Evolutionary conservation across 2,797 vertebrate species (phyloP), one percentile per base, ranked within the genome.

Genomic region (Merluccius polli): DNA sequence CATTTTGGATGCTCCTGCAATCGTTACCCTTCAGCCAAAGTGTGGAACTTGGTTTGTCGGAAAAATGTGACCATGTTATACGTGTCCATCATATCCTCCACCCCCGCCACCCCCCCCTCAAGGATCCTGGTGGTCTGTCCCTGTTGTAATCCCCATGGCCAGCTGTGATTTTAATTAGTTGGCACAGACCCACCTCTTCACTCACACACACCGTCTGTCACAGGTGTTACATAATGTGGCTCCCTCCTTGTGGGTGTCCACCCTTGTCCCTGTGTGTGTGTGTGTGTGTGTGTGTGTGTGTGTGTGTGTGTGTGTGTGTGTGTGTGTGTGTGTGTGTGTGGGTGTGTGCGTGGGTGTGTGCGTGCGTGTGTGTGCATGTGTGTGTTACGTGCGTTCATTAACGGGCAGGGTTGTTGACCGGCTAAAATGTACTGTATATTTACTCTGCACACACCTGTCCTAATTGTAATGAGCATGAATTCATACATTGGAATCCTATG

Each of bases 81-180:
- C 75, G n/a, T 79, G 70, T 63, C 79, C 83, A 78, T 81, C 74
- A 74, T 80, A 75, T 75, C 82, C 44, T 24, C 7, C 21, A 3
- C 71, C 75, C 73, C 29, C 85, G 72, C 77, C 77, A 65, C n/a
- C 18, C 3, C 70, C n/a, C 9, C 33, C 18, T 21, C 5, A n/a
- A 79, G 76, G 72, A 76, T 77, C 77, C 84, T 87, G 78, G 78
- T 78, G 80, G 85, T 84, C 77, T 80, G 69, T 67, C 44, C 76
- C 79, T 21, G 52, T 75, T 84, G 79, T 73, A 72, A 81, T 83
- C 78, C 83, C 72, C n/a, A 78, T 80, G 75, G 77, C 89, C 90
- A 91, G 88, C 90, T 93, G 89, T 86, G 84, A 79, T 90, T 73
- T 88, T 92, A 92, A 93, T 91, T 90, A 93, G 85, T 91, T 91